Conservation (phyloP, 2,113 vertebrate species). For the Cathartes aura region DNA sequence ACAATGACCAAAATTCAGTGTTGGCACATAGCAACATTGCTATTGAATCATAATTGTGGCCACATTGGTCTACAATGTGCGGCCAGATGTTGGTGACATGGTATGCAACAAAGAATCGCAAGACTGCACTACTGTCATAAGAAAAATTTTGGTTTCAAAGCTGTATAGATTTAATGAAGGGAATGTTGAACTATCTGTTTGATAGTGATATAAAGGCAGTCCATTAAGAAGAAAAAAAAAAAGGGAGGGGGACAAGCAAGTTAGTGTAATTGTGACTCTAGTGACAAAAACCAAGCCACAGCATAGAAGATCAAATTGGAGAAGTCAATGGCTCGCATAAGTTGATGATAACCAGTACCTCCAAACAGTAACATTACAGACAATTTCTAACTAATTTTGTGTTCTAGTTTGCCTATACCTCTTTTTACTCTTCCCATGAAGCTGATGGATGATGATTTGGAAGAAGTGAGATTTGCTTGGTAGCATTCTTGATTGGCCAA, state of each 20-base stretch:
- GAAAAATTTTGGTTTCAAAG: background rate
- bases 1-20: background rate
- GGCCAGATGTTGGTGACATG: background rate
- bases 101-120: background rate
- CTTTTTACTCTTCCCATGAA: background rate
- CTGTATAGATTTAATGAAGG: background rate
- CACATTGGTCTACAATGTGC: accelerated
- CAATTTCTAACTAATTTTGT: background rate
- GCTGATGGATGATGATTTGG: background rate
- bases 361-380: background rate
- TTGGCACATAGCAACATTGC: background rate
- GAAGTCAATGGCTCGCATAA: background rate
- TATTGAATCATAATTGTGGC: background rate
- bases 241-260: accelerated
- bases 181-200: background rate
- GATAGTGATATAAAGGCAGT: background rate
- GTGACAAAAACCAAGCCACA: background rate
- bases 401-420: background rate
- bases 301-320: background rate
- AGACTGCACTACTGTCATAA: background rate
- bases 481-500: background rate
- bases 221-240: background rate
- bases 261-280: background rate
- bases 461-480: background rate
- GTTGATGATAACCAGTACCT: background rate